Evolutionary conservation across 1,140 invertebrate genomes (phyloP).

Genomic region (Chelonus insularis): DNA sequence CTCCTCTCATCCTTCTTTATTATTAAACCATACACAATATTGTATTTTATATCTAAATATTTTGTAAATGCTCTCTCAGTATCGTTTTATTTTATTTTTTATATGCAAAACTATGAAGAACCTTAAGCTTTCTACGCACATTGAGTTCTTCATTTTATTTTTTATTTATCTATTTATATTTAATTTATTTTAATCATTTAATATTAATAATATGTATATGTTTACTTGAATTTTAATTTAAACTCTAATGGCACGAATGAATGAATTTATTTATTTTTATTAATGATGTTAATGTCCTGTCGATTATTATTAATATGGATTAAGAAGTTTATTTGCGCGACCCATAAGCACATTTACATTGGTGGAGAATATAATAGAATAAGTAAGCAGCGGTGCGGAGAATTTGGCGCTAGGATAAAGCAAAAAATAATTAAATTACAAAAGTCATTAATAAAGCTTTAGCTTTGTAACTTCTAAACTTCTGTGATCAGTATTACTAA

Average conservation of each 20-base stretch:
- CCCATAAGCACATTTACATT: conserved; percentile 16
- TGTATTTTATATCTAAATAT: neutral
- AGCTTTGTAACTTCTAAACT: too few species aligned
- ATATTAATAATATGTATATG: too few species aligned
- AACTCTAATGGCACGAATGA: conserved; percentile 4
- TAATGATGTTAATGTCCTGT: conserved; percentile 1
- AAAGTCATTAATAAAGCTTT: neutral
- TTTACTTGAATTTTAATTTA: too few species aligned
- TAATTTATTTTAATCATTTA: too few species aligned
- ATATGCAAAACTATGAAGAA: conserved; percentile 2
- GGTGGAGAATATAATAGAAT: neutral
- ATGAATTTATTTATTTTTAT: conserved; percentile 13
- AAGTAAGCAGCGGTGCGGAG: conserved; percentile 10
- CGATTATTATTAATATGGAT: conserved; percentile 6
- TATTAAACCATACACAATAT: neutral
- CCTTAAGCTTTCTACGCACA: conserved; percentile 13
- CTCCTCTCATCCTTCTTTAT: conserved; percentile 26
- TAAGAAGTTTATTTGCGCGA: conserved; percentile 18
- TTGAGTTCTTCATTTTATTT: conserved; percentile 13
- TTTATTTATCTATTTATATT: neutral
- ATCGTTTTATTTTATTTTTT: conserved; percentile 16
- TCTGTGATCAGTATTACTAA: conserved; percentile 43
- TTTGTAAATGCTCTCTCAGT: conserved; percentile 16
- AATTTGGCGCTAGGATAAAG: neutral
- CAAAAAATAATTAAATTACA: conserved; percentile 11